Base-by-base conservation (phyloP, 2,113 vertebrate genomes). In the Rhineura floridana region DNA sequence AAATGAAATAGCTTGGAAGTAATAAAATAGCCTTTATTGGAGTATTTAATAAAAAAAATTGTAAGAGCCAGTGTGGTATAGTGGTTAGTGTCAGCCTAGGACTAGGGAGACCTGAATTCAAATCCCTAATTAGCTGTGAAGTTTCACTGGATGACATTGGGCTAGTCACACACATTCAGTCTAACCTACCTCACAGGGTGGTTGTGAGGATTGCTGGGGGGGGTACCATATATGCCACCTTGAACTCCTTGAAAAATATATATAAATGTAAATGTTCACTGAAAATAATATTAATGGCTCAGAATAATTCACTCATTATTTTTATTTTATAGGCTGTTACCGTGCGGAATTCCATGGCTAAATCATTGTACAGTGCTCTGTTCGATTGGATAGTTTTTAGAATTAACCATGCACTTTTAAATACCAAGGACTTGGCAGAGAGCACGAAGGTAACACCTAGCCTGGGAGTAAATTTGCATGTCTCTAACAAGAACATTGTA, bases 361-460 rank as follows among this genome's bases (percentile, higher is more conserved):
- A 99, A 92, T 99, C 99, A 0, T 91, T 99, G 81, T 99, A 99
- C 96, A 98, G 98, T 0, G 98, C 99, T 84, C 97, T 99, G 77
- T 99, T 99, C 36, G 99, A 99, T 96, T 99, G 99, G 99, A 99
- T 99, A 8, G 99, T 99, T 93, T 99, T 99, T 97, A 97, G 99
- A 90, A 99, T 99, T 96, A 99, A 99, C 96, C 99, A 99, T 0
- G 98, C 99, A 0, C 97, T 99, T 93, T 97, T 99, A 91, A 99
- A 98, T 95, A 97, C 97, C 28, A 98, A 97, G 94, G 98, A 99
- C 92, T 94, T 99, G 95, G 98, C 98, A 89, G 98, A 98, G 84
- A 97, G 93, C 90, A 97, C 96, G 91, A 98, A 99, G 98, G 99
- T 99, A 96, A 93, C 0, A 0, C n/a, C 78, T 46, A 1, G 1